Conservation (phyloP, 2,797 vertebrate genomes). For the Dallia pectoralis region DNA sequence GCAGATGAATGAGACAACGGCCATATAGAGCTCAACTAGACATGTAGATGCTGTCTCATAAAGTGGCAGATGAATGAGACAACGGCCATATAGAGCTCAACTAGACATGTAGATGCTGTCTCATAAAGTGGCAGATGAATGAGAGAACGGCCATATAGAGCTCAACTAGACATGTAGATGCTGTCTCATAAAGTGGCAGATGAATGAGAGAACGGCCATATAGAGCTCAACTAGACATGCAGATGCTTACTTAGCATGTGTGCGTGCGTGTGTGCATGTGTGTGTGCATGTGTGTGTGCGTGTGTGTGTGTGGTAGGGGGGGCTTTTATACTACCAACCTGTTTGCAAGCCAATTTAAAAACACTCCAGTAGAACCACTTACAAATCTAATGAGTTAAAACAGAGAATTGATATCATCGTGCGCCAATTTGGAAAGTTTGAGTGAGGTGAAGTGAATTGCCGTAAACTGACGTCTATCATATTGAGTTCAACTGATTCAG, state of each 20-base stretch:
- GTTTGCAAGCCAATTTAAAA: background rate
- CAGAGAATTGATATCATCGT: background rate
- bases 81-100: conserved; percentile 54
- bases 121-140: conserved; percentile 48
- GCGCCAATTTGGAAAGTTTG: background rate
- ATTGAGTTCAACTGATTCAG: background rate
- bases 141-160: conserved; percentile 53
- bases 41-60: conserved; percentile 43
- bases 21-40: conserved; percentile 53
- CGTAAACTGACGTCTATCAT: background rate
- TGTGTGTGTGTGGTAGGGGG: conserved; percentile 1
- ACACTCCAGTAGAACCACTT: background rate
- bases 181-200: conserved; percentile 51
- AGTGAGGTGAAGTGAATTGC: background rate
- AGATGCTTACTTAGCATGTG: conserved; percentile 43
- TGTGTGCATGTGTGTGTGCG: too few relatives aligned
- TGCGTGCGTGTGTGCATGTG: too few relatives aligned
- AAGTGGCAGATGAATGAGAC: conserved; percentile 49
- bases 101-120: conserved; percentile 46
- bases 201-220: conserved; percentile 52
- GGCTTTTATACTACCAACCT: background rate
- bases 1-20: conserved; percentile 51
- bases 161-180: conserved; percentile 48
- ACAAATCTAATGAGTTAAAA: background rate
- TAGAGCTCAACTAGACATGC: conserved; percentile 50